Evolutionary conservation across 2,113 vertebrate genomes (phyloP).

Genomic region (Lepisosteus oculatus): DNA sequence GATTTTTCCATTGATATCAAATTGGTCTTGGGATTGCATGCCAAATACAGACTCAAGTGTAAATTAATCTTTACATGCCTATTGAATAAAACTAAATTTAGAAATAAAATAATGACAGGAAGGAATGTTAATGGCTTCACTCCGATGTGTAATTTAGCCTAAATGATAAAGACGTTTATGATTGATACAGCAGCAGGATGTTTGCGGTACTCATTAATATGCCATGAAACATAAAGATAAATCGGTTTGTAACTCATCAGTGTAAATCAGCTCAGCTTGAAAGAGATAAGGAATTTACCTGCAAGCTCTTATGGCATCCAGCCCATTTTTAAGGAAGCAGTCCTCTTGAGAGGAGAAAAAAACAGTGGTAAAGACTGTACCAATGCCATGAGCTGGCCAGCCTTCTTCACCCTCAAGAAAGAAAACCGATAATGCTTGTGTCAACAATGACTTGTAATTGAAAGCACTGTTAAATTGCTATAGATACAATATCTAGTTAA

Average conservation of each 20-base stretch:
- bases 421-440: slow-evolving; percentile 53
- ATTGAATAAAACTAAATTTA: neutral
- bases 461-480: no score
- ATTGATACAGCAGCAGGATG: slow-evolving; percentile 50
- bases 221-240: slow-evolving; percentile 59
- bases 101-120: slow-evolving; percentile 25
- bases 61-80: neutral
- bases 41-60: neutral
- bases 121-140: slow-evolving; percentile 44
- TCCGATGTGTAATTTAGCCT: slow-evolving; percentile 49
- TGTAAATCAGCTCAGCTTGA: slow-evolving; percentile 57
- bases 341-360: slow-evolving; percentile 15
- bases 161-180: slow-evolving; percentile 52
- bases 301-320: slow-evolving; percentile 57
- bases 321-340: slow-evolving; percentile 51
- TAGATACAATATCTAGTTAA: no score
- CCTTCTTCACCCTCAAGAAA: slow-evolving; percentile 50
- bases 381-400: slow-evolving; percentile 40
- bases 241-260: slow-evolving; percentile 44
- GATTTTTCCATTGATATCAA: neutral
- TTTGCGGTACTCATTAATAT: slow-evolving; percentile 61
- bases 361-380: slow-evolving; percentile 26
- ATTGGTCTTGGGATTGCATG: neutral
- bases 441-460: slow-evolving; percentile 53
- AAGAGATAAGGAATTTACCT: slow-evolving; percentile 65